Percentiles rank a stretch among this genome's conserved stretches.
Evolutionary conservation across 2,888 invertebrate genomes (phyloP).

Genomic region (Bombylius discolor): DNA sequence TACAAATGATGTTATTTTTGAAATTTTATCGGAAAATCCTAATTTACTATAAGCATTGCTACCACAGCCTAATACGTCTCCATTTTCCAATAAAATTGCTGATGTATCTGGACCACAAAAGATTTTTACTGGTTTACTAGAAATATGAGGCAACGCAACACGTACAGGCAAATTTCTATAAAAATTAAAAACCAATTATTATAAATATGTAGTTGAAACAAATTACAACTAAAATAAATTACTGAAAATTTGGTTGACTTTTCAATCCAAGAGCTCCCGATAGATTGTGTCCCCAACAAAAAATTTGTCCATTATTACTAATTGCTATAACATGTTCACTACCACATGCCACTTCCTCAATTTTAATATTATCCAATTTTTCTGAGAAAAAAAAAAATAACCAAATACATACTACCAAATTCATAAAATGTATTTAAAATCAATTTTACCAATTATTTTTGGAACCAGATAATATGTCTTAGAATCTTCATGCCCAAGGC

Average conservation of each 20-base stretch:
- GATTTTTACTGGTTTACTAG: constrained; percentile 40
- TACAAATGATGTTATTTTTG: constrained; percentile 29
- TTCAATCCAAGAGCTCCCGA: constrained; percentile 45
- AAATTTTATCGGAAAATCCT: constrained; percentile 39
- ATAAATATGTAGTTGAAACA: too few relatives aligned
- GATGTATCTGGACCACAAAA: constrained; percentile 50
- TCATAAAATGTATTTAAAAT: background rate
- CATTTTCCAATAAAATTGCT: constrained; percentile 45
- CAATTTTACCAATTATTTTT: constrained; percentile 39
- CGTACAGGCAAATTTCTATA: constrained; percentile 27
- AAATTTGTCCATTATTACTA: constrained; percentile 46
- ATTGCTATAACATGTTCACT: constrained; percentile 50
- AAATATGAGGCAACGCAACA: constrained; percentile 31
- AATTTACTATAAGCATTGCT: constrained; percentile 50
- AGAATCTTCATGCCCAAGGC: constrained; percentile 51
- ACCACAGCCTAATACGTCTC: constrained; percentile 50
- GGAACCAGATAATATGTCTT: constrained; percentile 41
- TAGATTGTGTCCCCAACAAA: constrained; percentile 50
- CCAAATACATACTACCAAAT: too few relatives aligned
- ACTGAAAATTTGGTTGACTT: constrained; percentile 27
- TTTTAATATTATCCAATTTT: constrained; percentile 43
- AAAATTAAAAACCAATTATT: too few relatives aligned
- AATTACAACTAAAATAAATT: constrained; percentile 9
- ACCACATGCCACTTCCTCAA: constrained; percentile 47
- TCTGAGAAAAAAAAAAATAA: constrained; percentile 22